These are phyloP conservation scores for Arothron firmamentum DNA, from an alignment of 2,113 vertebrate species.

Conservation along the genomic window DNA sequence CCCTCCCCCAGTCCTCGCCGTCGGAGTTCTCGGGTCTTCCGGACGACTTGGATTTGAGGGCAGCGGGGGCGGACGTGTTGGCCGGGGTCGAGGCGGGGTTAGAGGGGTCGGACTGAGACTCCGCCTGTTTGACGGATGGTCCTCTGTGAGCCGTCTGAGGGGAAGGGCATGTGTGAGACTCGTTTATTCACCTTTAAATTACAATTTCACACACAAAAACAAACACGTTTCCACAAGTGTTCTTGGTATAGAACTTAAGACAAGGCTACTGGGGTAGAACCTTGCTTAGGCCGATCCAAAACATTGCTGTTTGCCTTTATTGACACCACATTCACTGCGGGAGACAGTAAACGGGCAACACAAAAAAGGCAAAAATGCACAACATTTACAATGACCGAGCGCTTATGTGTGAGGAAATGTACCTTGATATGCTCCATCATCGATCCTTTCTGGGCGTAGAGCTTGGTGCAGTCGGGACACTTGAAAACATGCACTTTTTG, in stretches of 20 bases:
- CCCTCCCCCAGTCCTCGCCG: conserved; percentile 71
- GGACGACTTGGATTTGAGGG: conserved; percentile 54
- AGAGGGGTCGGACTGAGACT: conserved; percentile 63
- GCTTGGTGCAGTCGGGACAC: conserved; percentile 92
- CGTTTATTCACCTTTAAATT: not conserved
- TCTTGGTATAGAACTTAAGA: conserved; percentile 62
- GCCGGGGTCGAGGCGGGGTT: conserved; percentile 55
- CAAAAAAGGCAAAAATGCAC: conserved; percentile 53
- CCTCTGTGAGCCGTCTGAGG: conserved; percentile 73
- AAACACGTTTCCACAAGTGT: conserved; percentile 25
- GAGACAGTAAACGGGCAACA: conserved; percentile 63
- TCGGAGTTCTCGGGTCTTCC: conserved; percentile 66
- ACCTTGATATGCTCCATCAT: conserved; percentile 97
- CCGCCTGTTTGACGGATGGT: conserved; percentile 66
- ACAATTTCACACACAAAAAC: no score
- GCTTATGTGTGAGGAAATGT: not conserved
- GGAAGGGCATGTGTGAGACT: not conserved
- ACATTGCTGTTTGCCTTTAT: conserved; percentile 52
- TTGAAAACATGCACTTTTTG: conserved; percentile 96
- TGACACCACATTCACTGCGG: conserved; percentile 64
- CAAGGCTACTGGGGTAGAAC: conserved; percentile 39
- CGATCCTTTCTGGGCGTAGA: conserved; percentile 92
- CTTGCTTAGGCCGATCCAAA: conserved; percentile 64
- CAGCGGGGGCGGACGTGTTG: conserved; percentile 59
- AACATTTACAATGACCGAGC: not conserved